These are phyloP conservation scores for Steinernema khuongi DNA, from an alignment of 1,140 invertebrate genomes.

Conservation along the genomic window DNA sequence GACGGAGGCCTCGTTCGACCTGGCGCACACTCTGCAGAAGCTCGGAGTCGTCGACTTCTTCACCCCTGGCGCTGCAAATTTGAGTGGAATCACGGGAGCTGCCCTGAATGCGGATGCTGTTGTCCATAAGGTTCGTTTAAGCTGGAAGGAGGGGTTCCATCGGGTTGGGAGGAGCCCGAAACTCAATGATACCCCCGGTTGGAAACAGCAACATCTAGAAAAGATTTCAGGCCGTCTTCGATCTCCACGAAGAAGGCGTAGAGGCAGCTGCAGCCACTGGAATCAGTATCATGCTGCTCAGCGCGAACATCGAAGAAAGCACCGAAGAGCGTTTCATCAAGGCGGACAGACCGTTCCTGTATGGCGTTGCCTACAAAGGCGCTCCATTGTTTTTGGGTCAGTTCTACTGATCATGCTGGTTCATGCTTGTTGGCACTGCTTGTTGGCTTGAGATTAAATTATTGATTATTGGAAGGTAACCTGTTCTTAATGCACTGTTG, in stretches of 20 bases:
- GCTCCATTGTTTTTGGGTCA: not conserved
- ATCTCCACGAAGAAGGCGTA: not conserved
- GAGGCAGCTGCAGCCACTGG: not conserved
- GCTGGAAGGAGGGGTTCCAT: too few species aligned
- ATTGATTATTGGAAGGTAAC: too few species aligned
- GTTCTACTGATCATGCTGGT: constrained; percentile 12
- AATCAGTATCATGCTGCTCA: not conserved
- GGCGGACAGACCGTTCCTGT: not conserved
- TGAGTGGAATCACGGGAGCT: not conserved
- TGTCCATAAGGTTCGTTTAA: too few species aligned
- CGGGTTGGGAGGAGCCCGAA: too few species aligned
- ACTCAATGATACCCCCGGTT: too few species aligned
- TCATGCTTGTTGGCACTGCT: too few species aligned
- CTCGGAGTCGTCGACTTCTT: not conserved
- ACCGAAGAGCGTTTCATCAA: not conserved
- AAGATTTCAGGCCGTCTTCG: not conserved
- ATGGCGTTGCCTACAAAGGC: not conserved
- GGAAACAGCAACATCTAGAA: too few species aligned
- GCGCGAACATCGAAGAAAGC: not conserved
- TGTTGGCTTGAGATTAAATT: too few species aligned
- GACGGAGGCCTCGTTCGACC: not conserved
- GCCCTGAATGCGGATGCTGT: not conserved
- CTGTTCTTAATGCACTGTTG: too few species aligned
- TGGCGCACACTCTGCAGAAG: not conserved
- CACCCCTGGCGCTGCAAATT: not conserved